A percentile compares a stretch with the other conserved stretches of the same genome.
phyloP scores from a whole-genome alignment of 2,888 invertebrate species.

The Carabus problematicus region DNA sequence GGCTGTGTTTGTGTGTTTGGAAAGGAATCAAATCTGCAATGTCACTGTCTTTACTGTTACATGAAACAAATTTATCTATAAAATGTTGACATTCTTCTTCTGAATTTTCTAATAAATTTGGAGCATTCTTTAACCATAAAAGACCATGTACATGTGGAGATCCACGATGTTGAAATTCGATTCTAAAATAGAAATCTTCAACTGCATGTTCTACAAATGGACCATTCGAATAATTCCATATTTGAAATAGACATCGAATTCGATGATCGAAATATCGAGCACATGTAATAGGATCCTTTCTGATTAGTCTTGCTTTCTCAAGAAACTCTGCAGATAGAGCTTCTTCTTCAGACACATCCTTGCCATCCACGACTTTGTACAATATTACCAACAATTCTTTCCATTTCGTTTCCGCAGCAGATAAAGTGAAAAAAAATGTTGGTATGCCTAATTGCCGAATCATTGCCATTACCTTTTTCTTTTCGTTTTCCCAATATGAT shows the following conservation, averaged over 20 bases:
- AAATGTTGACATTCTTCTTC: slow-evolving; percentile 38
- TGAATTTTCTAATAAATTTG: slow-evolving; percentile 45
- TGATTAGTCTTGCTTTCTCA: slow-evolving; percentile 46
- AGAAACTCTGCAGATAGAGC: slow-evolving; percentile 34
- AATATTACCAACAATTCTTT: slow-evolving; percentile 43
- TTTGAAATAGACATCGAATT: slow-evolving; percentile 5
- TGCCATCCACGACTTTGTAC: slow-evolving; percentile 16
- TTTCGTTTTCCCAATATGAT: slow-evolving; percentile 48
- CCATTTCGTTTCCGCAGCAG: slow-evolving; percentile 45
- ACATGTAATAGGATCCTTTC: slow-evolving; percentile 48
- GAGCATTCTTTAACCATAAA: slow-evolving; percentile 49
- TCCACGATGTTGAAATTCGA: slow-evolving; percentile 51
- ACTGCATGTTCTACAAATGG: slow-evolving; percentile 45
- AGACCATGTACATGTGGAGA: slow-evolving; percentile 50
- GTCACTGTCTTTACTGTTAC: slow-evolving; percentile 42
- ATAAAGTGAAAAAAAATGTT: slow-evolving; percentile 44
- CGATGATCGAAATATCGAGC: slow-evolving; percentile 35
- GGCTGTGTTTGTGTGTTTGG: slow-evolving; percentile 46
- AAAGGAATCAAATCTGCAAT: slow-evolving; percentile 41
- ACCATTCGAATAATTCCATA: slow-evolving; percentile 41
- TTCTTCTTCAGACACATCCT: slow-evolving; percentile 40
- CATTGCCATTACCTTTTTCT: slow-evolving; percentile 45
- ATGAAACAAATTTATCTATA: slow-evolving; percentile 45
- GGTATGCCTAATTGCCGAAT: slow-evolving; percentile 43
- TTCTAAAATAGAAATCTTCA: slow-evolving; percentile 46